Percentiles rank a stretch among this genome's conserved stretches.
Conservation (phyloP, 2,888 invertebrate species). For the Drosophila nr. perissopoda region DNA sequence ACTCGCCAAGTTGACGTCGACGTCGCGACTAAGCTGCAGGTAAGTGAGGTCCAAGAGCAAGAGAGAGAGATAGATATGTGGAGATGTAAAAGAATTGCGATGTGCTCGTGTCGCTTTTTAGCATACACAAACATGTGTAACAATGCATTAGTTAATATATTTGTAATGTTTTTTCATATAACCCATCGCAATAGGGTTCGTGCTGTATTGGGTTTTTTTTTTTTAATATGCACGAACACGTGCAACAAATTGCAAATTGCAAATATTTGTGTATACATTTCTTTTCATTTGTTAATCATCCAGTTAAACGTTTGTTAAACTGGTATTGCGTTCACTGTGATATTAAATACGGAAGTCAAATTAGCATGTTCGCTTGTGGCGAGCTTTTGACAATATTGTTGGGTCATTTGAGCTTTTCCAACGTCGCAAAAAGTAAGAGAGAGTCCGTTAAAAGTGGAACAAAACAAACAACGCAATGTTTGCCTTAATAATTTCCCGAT, state of each 20-base stretch:
- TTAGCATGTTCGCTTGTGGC: neutral
- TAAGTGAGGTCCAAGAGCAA: conserved; percentile 41
- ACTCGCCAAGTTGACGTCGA: conserved; percentile 49
- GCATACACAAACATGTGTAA: neutral
- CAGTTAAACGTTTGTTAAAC: neutral
- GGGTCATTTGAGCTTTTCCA: neutral
- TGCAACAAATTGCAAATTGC: neutral
- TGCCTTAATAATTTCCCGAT: neutral
- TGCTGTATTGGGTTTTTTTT: neutral
- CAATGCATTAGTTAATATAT: neutral
- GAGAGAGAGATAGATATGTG: neutral
- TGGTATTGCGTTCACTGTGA: neutral
- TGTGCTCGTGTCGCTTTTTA: conserved; percentile 1
- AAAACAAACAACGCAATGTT: neutral
- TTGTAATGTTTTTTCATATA: neutral
- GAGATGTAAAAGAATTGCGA: conserved; percentile 10
- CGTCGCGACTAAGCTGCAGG: conserved; percentile 62
- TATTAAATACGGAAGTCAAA: neutral
- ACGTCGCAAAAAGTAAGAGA: neutral
- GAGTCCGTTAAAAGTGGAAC: neutral
- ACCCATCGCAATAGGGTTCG: neutral
- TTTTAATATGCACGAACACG: neutral
- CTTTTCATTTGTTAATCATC: neutral
- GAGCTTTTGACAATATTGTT: neutral
- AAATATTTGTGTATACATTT: neutral